A percentile compares a stretch with the other conserved stretches of the same genome.
Conservation (phyloP, 2,888 invertebrate genomes). For the Mythimna albipuncta region DNA sequence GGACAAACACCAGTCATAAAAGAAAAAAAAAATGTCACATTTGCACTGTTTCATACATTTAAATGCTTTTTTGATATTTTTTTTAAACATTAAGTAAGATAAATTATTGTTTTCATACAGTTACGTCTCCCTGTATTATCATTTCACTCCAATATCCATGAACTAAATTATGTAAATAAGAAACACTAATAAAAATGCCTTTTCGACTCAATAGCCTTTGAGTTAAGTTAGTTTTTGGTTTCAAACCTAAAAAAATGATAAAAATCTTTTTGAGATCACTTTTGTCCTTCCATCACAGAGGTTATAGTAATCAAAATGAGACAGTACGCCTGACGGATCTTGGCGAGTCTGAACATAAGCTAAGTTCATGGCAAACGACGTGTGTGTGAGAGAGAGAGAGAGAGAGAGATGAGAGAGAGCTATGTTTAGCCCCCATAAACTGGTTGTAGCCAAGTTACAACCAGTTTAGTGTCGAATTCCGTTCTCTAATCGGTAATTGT, state of each 20-base stretch:
- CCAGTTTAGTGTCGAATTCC: too few relatives aligned
- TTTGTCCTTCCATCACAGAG: not conserved
- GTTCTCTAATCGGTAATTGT: too few relatives aligned
- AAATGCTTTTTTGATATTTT: not conserved
- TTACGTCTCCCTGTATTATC: constrained; percentile 71
- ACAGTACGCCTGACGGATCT: too few relatives aligned
- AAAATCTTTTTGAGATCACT: not conserved
- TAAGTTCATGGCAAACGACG: too few relatives aligned
- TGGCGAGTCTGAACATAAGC: too few relatives aligned
- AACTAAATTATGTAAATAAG: not conserved
- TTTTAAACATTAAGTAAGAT: not conserved
- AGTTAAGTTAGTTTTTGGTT: not conserved
- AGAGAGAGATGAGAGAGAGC: too few relatives aligned
- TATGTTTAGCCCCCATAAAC: too few relatives aligned
- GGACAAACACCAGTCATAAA: not conserved
- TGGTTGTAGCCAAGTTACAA: too few relatives aligned
- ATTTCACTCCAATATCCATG: constrained; percentile 24
- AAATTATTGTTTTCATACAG: constrained; percentile 10
- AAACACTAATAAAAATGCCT: not conserved
- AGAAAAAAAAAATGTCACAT: not conserved
- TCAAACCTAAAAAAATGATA: not conserved
- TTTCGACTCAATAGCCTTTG: not conserved
- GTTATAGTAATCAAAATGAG: not conserved
- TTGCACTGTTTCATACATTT: constrained; percentile 10
- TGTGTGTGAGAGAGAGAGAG: too few relatives aligned